Percentiles rank a stretch among this genome's conserved stretches.
These are phyloP conservation scores for Empidonax alnorum DNA, from an alignment of 2,113 vertebrate species.

Conservation along the genomic window DNA sequence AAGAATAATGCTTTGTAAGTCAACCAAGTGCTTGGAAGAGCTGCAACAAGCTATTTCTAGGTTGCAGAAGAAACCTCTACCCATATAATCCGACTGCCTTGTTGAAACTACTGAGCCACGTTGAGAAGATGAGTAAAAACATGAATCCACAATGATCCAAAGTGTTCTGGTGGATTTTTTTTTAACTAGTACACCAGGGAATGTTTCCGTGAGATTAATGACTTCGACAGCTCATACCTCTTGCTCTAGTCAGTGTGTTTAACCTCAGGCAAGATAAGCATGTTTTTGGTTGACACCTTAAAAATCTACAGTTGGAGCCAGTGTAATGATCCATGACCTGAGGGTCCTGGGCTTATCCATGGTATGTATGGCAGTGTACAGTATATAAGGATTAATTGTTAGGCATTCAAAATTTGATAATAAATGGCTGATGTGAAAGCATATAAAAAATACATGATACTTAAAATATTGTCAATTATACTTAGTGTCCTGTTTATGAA, in stretches of 20 bases:
- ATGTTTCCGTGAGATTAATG: not conserved
- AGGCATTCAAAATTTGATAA: not conserved
- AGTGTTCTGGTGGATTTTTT: not conserved
- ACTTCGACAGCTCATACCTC: not conserved
- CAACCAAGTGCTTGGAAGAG: conserved; percentile 76
- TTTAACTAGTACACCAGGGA: not conserved
- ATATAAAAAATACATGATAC: not conserved
- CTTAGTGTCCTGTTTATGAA: not conserved
- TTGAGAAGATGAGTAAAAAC: conserved; percentile 44
- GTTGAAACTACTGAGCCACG: conserved; percentile 79
- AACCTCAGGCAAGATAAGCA: not conserved
- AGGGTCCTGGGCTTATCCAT: not conserved
- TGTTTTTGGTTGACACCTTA: not conserved
- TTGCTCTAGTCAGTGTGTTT: not conserved
- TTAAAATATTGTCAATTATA: not conserved
- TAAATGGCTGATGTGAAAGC: not conserved
- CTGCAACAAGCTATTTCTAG: conserved; percentile 80
- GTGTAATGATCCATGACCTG: not conserved
- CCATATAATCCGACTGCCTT: conserved; percentile 90
- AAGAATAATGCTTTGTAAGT: conserved; percentile 39
- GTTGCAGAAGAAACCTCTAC: conserved; percentile 87
- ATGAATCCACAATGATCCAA: not conserved
- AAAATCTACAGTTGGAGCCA: not conserved
- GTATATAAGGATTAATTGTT: not conserved
- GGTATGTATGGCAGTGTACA: not conserved